Evolutionary conservation across 2,888 invertebrate genomes (phyloP).

Genomic region (Griposia aprilina): DNA sequence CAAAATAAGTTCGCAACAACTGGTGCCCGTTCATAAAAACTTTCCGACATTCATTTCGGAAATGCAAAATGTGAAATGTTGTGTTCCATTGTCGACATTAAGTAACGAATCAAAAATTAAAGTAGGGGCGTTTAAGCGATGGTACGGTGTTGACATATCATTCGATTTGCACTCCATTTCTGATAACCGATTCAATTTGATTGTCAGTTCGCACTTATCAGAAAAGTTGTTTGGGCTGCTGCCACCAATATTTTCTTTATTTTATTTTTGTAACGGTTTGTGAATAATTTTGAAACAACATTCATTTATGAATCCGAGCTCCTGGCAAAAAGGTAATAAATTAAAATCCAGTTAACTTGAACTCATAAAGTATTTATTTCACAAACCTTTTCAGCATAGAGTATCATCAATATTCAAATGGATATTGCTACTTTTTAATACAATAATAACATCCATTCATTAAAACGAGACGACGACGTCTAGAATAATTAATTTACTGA

Average conservation of each 20-base stretch:
- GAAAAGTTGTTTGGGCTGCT: constrained; percentile 20
- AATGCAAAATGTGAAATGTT: constrained; percentile 30
- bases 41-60: constrained; percentile 25
- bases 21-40: constrained; percentile 27
- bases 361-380: neutral
- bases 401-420: too few species aligned
- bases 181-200: constrained; percentile 42
- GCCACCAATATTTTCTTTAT: neutral
- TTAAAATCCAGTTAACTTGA: neutral
- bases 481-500: neutral
- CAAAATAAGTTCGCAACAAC: constrained; percentile 23
- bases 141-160: constrained; percentile 53
- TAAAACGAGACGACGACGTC: too few species aligned
- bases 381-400: neutral
- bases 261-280: neutral
- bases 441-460: too few species aligned
- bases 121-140: constrained; percentile 24
- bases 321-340: neutral
- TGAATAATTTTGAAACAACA: neutral
- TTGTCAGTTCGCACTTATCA: constrained; percentile 32
- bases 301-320: neutral
- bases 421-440: neutral
- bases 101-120: constrained; percentile 47
- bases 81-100: constrained; percentile 6
- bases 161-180: constrained; percentile 51